Conservation (phyloP, 2,113 vertebrate species). For the Poeciliopsis turrubarensis region DNA sequence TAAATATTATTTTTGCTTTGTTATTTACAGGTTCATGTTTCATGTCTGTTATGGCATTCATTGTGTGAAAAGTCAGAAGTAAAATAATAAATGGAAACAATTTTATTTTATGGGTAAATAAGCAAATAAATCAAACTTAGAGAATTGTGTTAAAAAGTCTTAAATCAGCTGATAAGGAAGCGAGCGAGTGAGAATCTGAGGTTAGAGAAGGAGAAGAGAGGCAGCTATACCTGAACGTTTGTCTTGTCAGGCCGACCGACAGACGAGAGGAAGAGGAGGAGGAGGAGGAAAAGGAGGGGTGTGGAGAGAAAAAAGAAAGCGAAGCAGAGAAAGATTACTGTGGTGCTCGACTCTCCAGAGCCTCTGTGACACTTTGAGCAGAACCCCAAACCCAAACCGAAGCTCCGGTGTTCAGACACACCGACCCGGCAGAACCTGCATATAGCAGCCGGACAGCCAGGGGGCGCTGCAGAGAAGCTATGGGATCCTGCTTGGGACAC, state of each 20-base stretch:
- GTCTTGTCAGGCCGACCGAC: slow-evolving; percentile 77
- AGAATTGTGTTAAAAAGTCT: neutral
- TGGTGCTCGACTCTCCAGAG: slow-evolving; percentile 16
- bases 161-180: slow-evolving; percentile 48
- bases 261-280: slow-evolving; percentile 62
- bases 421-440: slow-evolving; percentile 21
- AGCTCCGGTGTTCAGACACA: too few relatives aligned
- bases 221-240: slow-evolving; percentile 78
- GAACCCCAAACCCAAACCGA: slow-evolving; percentile 7
- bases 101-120: too few relatives aligned
- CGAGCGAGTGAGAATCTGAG: slow-evolving; percentile 58
- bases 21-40: too few relatives aligned
- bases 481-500: slow-evolving; percentile 12
- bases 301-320: slow-evolving; percentile 64
- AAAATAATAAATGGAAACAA: too few relatives aligned
- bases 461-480: slow-evolving; percentile 5
- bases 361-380: neutral
- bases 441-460: slow-evolving; percentile 12
- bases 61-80: too few relatives aligned
- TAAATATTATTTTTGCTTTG: too few relatives aligned
- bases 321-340: slow-evolving; percentile 80
- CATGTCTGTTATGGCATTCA: too few relatives aligned
- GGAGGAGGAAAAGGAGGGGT: slow-evolving; percentile 48
- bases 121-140: neutral
- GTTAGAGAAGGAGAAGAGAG: slow-evolving; percentile 72